Base-by-base conservation (phyloP, 1,140 invertebrate species). In the Lethrus apterus region DNA sequence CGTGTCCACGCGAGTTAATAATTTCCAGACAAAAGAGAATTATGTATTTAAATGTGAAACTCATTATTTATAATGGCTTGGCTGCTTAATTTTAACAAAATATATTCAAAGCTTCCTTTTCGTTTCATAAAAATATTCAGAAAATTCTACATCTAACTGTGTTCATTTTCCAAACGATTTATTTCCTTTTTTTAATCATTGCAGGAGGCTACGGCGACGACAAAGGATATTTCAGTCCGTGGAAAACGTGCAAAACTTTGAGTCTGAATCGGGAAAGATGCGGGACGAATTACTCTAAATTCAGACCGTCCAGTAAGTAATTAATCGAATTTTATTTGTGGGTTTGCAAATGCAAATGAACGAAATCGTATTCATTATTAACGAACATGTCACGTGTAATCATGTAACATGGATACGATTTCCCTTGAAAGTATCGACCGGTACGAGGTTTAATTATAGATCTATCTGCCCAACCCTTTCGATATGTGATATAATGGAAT, bases 201-300 rank as follows among this genome's bases (percentile, higher is more conserved):
- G n/a, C 67, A 83, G 80, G 73, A 55, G 74, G 77, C 45, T 66
- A 71, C 40, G 73, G 70, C 42, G 72, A 69, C 46, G 86, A 89
- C 63, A 74, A 73, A 49, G 86, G 87, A 33, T 88, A 89, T 68
- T 91, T 89, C 63, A 84, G 86, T 50, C 86, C 85, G 59, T 91
- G 86, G 82, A 80, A 79, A 52, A 79, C 84, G 36, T 90, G 86
- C 74, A 89, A 89, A 69, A 73, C 80, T 55, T 68, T 88, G 48
- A 70, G 81, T 9, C 88, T 88, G 69, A 81, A 83, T 65, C 71
- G 85, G 50, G 84, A 88, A 66, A 79, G 83, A 69, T 91, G 87
- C 60, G 86, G 84, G 21, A 73, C 74, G 45, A 78, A 80, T 48
- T 78, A 83, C 13, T 83, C 85, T 41, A 79, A 83, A 66, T 89